Conservation (phyloP, 92 coral and sea anemone species). For the Nematostella vectensis region DNA sequence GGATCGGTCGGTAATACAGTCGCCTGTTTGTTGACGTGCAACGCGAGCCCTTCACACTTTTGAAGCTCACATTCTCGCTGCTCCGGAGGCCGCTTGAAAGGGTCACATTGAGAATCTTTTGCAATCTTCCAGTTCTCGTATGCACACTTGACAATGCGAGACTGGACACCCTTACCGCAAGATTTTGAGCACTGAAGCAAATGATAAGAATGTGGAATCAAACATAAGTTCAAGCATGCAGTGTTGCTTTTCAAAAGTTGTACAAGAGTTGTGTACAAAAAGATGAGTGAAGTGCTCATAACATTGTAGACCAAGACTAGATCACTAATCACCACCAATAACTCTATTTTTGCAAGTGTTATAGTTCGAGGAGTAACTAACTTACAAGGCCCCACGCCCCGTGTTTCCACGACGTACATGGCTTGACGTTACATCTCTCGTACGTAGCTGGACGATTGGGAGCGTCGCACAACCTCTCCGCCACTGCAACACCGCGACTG, state of each 20-base stretch:
- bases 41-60: constrained; percentile 33
- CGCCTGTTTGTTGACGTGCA: not conserved
- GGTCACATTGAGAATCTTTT: constrained; percentile 56
- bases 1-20: not conserved
- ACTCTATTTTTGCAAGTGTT: too few relatives aligned
- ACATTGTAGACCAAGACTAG: too few relatives aligned
- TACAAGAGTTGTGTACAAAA: not conserved
- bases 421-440: constrained; percentile 17
- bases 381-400: constrained; percentile 50
- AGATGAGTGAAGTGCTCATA: too few relatives aligned
- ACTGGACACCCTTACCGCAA: constrained; percentile 74
- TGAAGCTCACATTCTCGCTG: constrained; percentile 44
- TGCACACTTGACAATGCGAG: constrained; percentile 77
- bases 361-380: too few relatives aligned
- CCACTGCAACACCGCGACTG: not conserved
- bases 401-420: constrained; percentile 51
- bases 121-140: constrained; percentile 64
- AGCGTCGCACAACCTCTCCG: constrained; percentile 15
- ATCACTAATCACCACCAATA: too few relatives aligned
- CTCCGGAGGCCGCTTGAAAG: constrained; percentile 41
- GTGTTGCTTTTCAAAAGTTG: not conserved
- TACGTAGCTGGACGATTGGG: constrained; percentile 16
- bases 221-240: not conserved
- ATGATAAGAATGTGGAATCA: not conserved
- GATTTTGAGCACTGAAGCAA: constrained; percentile 63